Conservation (phyloP, 92 coral and sea anemone species). For the Scolanthus callimorphus region DNA sequence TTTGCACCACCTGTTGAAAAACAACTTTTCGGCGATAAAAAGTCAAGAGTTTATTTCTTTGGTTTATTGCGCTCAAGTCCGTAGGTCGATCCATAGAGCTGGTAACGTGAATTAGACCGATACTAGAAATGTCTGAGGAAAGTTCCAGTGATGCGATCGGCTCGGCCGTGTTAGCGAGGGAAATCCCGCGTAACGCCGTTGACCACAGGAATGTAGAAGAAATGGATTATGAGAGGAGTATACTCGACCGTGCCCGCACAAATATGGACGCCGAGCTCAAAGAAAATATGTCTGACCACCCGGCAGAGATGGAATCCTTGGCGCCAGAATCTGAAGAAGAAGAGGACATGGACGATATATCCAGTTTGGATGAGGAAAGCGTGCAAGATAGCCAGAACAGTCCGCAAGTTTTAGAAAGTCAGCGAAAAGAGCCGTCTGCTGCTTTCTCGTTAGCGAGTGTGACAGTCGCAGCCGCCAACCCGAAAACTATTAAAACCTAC, state of each 20-base stretch:
- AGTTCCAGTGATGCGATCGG: neutral
- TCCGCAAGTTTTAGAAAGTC: too few relatives aligned
- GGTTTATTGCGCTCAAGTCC: neutral
- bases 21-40: constrained; percentile 5
- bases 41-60: neutral
- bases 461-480: constrained; percentile 16
- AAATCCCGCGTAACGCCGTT: neutral
- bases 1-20: constrained; percentile 4
- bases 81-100: neutral
- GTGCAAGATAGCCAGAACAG: neutral
- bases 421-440: constrained; percentile 1
- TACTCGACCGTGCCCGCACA: neutral
- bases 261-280: neutral
- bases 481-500: constrained; percentile 32
- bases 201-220: neutral
- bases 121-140: neutral
- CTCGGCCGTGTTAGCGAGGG: neutral
- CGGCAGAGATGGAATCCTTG: neutral
- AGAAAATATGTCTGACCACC: neutral
- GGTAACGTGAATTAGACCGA: neutral
- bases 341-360: neutral
- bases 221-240: neutral
- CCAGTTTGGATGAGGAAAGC: constrained; percentile 5
- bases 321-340: neutral
- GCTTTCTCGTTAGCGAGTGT: too few relatives aligned